phyloP scores from a whole-genome alignment of 2,113 vertebrate genomes.

The Globicephala melas region DNA sequence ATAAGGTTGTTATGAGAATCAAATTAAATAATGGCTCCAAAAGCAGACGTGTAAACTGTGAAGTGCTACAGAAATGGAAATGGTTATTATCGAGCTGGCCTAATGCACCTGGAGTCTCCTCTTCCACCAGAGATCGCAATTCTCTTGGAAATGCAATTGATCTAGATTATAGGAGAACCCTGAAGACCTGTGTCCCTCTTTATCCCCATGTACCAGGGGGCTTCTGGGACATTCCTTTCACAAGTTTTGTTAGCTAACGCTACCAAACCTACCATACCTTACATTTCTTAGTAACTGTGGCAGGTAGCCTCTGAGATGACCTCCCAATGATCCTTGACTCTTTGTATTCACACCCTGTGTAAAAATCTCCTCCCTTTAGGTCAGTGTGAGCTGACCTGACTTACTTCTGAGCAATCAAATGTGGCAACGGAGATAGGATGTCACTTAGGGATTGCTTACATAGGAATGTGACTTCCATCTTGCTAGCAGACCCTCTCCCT shows the following conservation, averaged over 20 bases:
- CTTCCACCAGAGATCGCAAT: neutral
- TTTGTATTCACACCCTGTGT: neutral
- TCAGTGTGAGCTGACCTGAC: neutral
- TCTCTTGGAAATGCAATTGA: constrained; percentile 9
- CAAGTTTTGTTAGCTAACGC: neutral
- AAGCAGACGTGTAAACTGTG: neutral
- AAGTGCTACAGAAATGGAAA: neutral
- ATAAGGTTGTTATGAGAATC: constrained; percentile 14
- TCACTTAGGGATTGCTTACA: neutral
- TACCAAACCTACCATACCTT: neutral
- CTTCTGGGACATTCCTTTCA: neutral
- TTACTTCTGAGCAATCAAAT: neutral
- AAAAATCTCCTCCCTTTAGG: neutral
- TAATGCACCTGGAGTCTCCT: neutral
- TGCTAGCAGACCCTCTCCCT: neutral
- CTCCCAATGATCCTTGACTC: neutral
- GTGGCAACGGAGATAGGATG: neutral
- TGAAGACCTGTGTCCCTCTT: neutral
- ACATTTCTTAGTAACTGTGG: neutral
- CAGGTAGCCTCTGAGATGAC: neutral
- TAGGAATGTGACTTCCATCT: neutral
- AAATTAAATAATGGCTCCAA: constrained; percentile 13
- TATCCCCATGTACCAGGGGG: neutral
- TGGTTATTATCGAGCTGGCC: neutral
- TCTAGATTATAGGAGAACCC: neutral